A percentile compares a stretch with the other conserved stretches of the same genome.
Conservation (phyloP, 2,888 invertebrate genomes). For the Congeria kusceri region DNA sequence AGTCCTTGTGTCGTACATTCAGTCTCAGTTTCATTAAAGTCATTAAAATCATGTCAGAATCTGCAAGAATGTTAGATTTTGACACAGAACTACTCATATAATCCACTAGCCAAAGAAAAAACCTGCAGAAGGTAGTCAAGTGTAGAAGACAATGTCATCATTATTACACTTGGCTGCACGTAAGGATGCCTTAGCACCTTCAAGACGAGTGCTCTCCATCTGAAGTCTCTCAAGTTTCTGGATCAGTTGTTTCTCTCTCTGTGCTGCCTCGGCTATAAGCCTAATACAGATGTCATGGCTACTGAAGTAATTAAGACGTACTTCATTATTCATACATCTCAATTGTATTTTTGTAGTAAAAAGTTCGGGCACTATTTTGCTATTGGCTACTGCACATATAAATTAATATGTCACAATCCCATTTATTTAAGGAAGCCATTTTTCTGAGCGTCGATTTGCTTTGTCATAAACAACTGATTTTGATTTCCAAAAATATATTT, state of each 20-base stretch:
- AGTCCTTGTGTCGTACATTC: slow-evolving; percentile 8
- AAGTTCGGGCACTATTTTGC: too few species aligned
- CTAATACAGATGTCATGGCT: slow-evolving; percentile 23
- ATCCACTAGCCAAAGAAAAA: not conserved
- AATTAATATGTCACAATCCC: too few species aligned
- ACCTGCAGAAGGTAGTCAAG: not conserved
- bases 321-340: too few species aligned
- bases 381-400: too few species aligned
- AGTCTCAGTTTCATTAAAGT: slow-evolving; percentile 22
- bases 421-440: too few species aligned
- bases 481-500: too few species aligned
- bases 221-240: slow-evolving; percentile 1
- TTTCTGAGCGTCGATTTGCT: too few species aligned
- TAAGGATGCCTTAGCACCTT: not conserved
- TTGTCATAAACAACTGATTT: too few species aligned
- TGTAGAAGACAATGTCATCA: slow-evolving; percentile 2
- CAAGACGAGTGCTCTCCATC: slow-evolving; percentile 11
- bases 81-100: not conserved
- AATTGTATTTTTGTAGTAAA: too few species aligned
- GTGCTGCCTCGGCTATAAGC: slow-evolving; percentile 13
- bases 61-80: not conserved
- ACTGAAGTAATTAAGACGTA: not conserved
- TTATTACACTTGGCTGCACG: not conserved
- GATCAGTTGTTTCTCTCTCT: not conserved
- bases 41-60: not conserved